Base-by-base conservation (phyloP, 2,888 invertebrate species). In the Beris morrisii region DNA sequence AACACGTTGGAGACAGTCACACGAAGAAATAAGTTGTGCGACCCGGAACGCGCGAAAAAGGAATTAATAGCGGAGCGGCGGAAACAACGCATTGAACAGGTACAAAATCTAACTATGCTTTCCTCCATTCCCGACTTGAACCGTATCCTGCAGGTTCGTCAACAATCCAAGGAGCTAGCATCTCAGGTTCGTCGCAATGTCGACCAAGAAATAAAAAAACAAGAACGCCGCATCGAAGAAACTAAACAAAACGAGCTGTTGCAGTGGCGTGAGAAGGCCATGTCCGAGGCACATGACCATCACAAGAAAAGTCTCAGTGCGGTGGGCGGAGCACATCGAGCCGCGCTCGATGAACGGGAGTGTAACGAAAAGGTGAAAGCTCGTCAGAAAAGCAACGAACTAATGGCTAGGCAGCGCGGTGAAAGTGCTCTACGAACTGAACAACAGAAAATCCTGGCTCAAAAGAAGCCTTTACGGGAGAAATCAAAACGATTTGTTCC, bases 51-150 rank as follows among this genome's bases (percentile, higher is more conserved):
- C 65, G 76, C 81, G 0, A 83, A 82, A 74, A 83, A 84, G 75
- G 84, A 84, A 72, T 84, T 84, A 70, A 83, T 84, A 66, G 83
- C 83, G 72, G 82, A 86, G 66, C 82, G 86, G 59, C 82, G 84
- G 71, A 84, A 83, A 78, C 82, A 86, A 75, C 83, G 88, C 70
- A 75, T 87, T 66, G 82, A 86, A 74, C 87, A 88, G 82, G 88
- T 87, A 75, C 69, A 67, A 66, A 64, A 55, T 22, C 22, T 22
- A 1, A 22, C 22, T 22, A 22, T 22, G 22, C 22, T 22, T 22
- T 22, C 22, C 9, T 6, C 2, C n/a, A 9, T 0, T 31, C 12
- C 5, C 5, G 59, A 15, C 15, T 70, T 12, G n/a, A n/a, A 52
- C 2, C 2, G 2, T 13, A 9, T 15, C 15, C 32, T 69, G n/a